Evolutionary conservation across 2,888 invertebrate genomes (phyloP), one percentile per base, ranked within the genome.

Genomic region (Cremastinae sp.): DNA sequence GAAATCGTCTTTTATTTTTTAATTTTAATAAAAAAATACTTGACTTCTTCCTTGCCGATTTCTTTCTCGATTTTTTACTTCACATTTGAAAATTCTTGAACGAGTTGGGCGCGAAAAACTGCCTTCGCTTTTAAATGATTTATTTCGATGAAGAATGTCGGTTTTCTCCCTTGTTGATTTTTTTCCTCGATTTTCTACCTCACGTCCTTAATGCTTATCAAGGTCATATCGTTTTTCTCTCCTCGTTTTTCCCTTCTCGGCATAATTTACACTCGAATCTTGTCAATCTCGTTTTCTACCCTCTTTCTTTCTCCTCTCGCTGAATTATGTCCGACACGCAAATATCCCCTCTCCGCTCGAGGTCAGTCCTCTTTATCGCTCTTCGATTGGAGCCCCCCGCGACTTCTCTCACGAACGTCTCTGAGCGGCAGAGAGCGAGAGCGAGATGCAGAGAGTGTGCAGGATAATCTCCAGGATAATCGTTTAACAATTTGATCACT

Each of bases 341-440:
- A 64, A 79, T 72, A 71, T 74, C 45, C 53, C 72, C 75, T 68
- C 59, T 65, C 75, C 75, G 71, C 73, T 75, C 81, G 82, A 84
- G 82, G 82, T 81, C 81, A 84, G 79, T 84, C 82, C 51, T 38
- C 16, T 16, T 47, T 58, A 43, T n/a, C 8, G 36, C 51, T 45
- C 20, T 20, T 65, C 22, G 12, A 18, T 54, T 18, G 72, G 75
- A 68, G 75, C 68, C 75, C 75, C 71, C 14, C 34, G 38, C 34
- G 28, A 36, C 70, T 69, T 68, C 53, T 47, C 76, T 73, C 76
- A 73, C 76, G 73, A 76, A 76, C 69, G 59, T 76, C 76, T 73
- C 53, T 34, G 20, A 20, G 20, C 18, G 34, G 16, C 20, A 16
- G 34, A 54, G 43, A 53, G 43, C 49, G 28, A 45, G 38, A 41